Conservation (phyloP, 2,888 invertebrate genomes). For the Lepidocyrtoides sp. region DNA sequence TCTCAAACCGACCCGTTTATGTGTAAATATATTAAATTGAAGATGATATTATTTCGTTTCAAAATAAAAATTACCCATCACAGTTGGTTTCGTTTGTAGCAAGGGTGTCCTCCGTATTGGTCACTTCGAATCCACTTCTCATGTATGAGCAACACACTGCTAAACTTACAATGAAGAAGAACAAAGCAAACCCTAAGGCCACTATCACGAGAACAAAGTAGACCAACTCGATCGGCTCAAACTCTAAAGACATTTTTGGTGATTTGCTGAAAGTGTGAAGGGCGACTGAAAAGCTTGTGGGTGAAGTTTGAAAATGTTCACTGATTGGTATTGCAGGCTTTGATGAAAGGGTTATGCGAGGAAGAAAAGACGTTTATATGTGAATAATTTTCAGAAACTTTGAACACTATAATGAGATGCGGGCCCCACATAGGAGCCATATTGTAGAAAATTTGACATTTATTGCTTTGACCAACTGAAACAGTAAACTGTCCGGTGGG, state of each 20-base stretch:
- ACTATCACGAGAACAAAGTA: constrained; percentile 80
- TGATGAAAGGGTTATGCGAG: not conserved
- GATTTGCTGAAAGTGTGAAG: not conserved
- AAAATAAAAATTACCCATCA: constrained; percentile 60
- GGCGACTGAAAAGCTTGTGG: not conserved
- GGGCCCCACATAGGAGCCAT: constrained; percentile 52
- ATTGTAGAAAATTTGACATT: constrained; percentile 30
- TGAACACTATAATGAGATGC: constrained; percentile 33
- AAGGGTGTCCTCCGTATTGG: constrained; percentile 79
- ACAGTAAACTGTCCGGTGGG: constrained; percentile 40
- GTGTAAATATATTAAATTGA: too few species aligned
- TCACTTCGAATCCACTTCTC: constrained; percentile 78
- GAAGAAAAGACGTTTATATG: constrained; percentile 12
- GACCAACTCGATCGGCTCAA: constrained; percentile 79
- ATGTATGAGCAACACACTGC: constrained; percentile 80
- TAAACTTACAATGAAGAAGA: constrained; percentile 79
- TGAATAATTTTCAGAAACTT: constrained; percentile 29
- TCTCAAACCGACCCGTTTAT: too few species aligned
- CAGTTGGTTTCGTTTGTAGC: constrained; percentile 79
- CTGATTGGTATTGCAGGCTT: not conserved
- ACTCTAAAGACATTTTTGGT: constrained; percentile 74
- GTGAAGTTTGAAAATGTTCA: not conserved
- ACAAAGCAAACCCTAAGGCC: constrained; percentile 81
- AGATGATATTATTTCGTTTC: not conserved
- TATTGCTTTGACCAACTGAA: constrained; percentile 23